Evolutionary conservation across 2,113 vertebrate genomes (phyloP).

Genomic region (Oreotrochilus melanogaster): DNA sequence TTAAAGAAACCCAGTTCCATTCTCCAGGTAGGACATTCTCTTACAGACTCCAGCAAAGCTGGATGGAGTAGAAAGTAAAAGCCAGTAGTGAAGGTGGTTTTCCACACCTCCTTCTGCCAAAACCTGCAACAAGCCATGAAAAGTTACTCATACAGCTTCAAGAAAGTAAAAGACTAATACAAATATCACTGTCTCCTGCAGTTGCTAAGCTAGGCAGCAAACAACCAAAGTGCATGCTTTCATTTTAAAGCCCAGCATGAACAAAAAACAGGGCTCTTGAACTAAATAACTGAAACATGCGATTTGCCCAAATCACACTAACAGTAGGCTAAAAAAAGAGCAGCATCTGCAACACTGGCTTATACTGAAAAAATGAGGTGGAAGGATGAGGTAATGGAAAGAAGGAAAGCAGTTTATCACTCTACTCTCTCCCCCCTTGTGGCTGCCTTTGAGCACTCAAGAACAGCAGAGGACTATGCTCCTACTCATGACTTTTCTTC

Average conservation of each 20-base stretch:
- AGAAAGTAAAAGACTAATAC: not conserved
- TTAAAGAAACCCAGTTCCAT: not conserved
- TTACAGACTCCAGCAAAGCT: not conserved
- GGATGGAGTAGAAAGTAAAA: not conserved
- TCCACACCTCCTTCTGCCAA: too few species aligned
- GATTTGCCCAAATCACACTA: not conserved
- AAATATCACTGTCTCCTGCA: not conserved
- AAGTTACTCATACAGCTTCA: not conserved
- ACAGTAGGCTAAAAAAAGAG: not conserved
- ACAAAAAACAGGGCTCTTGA: not conserved
- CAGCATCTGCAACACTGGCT: not conserved
- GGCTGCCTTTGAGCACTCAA: not conserved
- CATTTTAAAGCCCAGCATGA: not conserved
- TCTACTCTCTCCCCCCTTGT: not conserved
- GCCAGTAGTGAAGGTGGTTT: not conserved
- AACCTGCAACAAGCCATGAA: not conserved
- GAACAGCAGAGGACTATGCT: not conserved
- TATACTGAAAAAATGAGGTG: not conserved
- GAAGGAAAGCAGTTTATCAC: constrained; percentile 36
- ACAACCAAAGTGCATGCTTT: not conserved
- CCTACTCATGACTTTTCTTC: constrained; percentile 19
- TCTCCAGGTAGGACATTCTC: not conserved
- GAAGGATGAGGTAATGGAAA: constrained; percentile 58
- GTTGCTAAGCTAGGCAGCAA: not conserved
- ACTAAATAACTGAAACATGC: not conserved